A percentile compares a stretch with the other conserved stretches of the same genome.
Evolutionary conservation across 2,888 invertebrate species (phyloP).

Genomic region (Hemaris fuciformis): DNA sequence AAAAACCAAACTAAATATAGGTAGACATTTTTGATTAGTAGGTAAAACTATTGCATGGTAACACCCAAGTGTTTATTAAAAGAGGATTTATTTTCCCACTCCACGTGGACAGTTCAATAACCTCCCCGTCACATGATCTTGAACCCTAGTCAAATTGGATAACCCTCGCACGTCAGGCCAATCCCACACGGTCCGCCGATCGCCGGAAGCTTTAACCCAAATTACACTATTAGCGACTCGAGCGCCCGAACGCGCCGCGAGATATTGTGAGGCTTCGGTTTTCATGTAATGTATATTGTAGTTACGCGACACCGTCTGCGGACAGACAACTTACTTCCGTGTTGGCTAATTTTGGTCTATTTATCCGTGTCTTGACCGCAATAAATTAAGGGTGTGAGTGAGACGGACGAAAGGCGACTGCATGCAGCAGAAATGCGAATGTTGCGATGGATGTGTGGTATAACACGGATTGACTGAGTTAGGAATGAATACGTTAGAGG

Average conservation of each 20-base stretch:
- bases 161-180: neutral
- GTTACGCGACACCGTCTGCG: neutral
- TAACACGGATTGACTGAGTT: too few relatives aligned
- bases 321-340: neutral
- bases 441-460: too few relatives aligned
- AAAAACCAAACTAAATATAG: too few relatives aligned
- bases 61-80: too few relatives aligned
- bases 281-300: constrained; percentile 43
- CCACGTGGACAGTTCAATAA: neutral
- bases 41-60: too few relatives aligned
- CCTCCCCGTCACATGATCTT: neutral
- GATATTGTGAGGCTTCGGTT: constrained; percentile 56
- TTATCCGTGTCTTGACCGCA: neutral
- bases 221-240: constrained; percentile 33
- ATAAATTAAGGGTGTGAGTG: neutral
- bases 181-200: neutral
- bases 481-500: too few relatives aligned
- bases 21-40: too few relatives aligned
- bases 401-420: too few relatives aligned
- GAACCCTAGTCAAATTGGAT: neutral
- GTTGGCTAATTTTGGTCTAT: neutral
- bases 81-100: neutral
- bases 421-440: too few relatives aligned
- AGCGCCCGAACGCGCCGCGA: constrained; percentile 49
- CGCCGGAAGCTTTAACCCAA: constrained; percentile 18